Evolutionary conservation across 2,888 invertebrate species (phyloP).

Genomic region (Chymomyza procnemis): DNA sequence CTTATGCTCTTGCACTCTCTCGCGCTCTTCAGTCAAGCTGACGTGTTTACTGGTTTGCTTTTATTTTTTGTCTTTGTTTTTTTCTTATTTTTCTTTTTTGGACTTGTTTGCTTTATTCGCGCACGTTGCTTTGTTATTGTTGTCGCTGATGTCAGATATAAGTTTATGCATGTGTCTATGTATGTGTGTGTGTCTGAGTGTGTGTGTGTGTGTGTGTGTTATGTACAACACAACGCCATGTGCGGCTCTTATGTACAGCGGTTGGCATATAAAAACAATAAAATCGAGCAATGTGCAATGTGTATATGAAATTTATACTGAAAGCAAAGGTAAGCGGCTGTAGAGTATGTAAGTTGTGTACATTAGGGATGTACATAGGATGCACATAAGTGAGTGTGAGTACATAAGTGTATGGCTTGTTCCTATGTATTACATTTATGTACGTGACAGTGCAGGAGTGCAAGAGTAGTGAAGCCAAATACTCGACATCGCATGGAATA

Average conservation of each 20-base stretch:
- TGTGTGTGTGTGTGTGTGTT: not conserved
- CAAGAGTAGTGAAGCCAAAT: too few relatives aligned
- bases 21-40: constrained; percentile 39
- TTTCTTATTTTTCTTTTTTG: constrained; percentile 20
- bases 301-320: constrained; percentile 32
- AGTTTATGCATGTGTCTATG: constrained; percentile 5
- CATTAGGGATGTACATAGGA: too few relatives aligned
- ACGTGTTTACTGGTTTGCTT: constrained; percentile 64
- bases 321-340: constrained; percentile 20
- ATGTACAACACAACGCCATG: not conserved
- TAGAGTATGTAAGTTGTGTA: too few relatives aligned
- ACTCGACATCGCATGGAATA: too few relatives aligned
- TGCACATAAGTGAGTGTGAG: too few relatives aligned
- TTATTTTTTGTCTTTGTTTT: constrained; percentile 34
- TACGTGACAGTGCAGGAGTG: too few relatives aligned
- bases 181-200: not conserved
- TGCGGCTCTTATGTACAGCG: not conserved
- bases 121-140: constrained; percentile 70
- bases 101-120: constrained; percentile 40
- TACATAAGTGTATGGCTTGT: too few relatives aligned
- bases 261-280: constrained; percentile 20
- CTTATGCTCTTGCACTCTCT: not conserved
- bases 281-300: constrained; percentile 37
- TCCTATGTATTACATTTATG: too few relatives aligned
- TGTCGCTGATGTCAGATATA: constrained; percentile 66